Evolutionary conservation across 2,113 vertebrate genomes (phyloP).

Genomic region (Alexandromys fortis): DNA sequence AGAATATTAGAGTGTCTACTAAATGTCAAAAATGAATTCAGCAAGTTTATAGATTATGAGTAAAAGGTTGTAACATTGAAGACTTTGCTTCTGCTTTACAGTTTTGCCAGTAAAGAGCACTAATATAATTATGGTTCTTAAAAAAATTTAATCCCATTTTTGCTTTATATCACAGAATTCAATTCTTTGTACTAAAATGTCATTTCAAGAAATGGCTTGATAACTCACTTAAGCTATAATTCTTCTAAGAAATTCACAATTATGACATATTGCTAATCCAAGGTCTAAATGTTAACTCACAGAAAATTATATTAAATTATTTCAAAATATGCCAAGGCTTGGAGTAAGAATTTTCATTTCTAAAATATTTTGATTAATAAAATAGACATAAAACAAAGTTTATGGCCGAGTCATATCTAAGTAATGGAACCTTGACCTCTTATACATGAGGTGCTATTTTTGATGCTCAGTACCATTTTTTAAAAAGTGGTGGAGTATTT

Average conservation of each 20-base stretch:
- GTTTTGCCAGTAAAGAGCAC: constrained; percentile 2
- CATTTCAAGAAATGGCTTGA: neutral
- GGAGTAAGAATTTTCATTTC: neutral
- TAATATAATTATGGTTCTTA: neutral
- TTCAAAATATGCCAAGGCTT: neutral
- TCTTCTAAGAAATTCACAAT: neutral
- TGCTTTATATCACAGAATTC: neutral
- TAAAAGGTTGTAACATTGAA: neutral
- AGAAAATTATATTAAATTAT: neutral
- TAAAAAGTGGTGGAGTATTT: neutral
- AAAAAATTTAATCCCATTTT: neutral
- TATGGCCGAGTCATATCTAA: neutral
- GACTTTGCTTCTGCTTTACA: neutral
- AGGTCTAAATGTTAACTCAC: neutral
- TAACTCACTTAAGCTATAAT: neutral
- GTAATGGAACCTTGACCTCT: too few relatives aligned
- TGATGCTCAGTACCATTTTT: neutral
- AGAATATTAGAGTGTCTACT: constrained; percentile 74
- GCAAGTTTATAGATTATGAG: neutral
- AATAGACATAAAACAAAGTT: neutral
- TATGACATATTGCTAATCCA: neutral
- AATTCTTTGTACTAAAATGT: neutral
- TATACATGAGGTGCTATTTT: neutral
- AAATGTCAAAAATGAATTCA: constrained; percentile 12
- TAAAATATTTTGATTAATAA: neutral